These are phyloP conservation scores for Zaprionus taronus DNA, from an alignment of 1,140 invertebrate species.

Conservation along the genomic window DNA sequence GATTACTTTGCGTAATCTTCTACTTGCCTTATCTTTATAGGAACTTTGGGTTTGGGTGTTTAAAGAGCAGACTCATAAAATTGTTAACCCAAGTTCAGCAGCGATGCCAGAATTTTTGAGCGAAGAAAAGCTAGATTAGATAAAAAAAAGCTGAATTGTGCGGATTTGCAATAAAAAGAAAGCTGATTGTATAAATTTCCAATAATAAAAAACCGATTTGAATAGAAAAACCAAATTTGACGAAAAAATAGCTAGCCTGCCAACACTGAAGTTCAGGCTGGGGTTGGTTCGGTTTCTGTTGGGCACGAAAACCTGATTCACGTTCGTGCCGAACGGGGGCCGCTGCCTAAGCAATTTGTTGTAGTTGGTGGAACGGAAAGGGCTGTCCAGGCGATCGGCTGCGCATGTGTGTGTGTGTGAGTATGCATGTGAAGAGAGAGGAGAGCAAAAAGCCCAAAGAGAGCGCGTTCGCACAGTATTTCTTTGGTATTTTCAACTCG, in stretches of 20 bases:
- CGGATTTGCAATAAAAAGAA: too few relatives aligned
- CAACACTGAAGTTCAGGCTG: background rate
- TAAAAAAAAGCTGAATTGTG: too few relatives aligned
- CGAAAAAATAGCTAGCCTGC: too few relatives aligned
- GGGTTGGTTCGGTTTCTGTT: conserved; percentile 13
- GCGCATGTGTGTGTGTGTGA: conserved; percentile 6
- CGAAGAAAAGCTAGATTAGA: too few relatives aligned
- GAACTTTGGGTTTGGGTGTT: background rate
- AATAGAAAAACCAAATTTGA: too few relatives aligned
- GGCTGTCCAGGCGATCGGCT: conserved; percentile 41
- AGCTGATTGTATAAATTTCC: too few relatives aligned
- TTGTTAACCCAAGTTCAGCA: background rate
- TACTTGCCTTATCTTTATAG: background rate
- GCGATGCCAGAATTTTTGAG: too few relatives aligned
- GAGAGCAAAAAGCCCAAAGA: conserved; percentile 10
- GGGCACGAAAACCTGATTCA: conserved; percentile 35
- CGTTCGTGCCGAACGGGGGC: conserved; percentile 2
- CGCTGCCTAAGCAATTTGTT: too few relatives aligned
- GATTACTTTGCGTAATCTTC: background rate
- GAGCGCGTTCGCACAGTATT: conserved; percentile 12
- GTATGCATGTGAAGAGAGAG: conserved; percentile 15
- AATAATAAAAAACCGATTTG: too few relatives aligned
- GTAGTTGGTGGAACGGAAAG: conserved; percentile 23
- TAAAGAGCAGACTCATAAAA: background rate
- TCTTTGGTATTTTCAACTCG: conserved; percentile 34